Evolutionary conservation across 2,113 vertebrate genomes (phyloP), one percentile per base, ranked within the genome.

Genomic region (Mesembrinibis cayennensis): DNA sequence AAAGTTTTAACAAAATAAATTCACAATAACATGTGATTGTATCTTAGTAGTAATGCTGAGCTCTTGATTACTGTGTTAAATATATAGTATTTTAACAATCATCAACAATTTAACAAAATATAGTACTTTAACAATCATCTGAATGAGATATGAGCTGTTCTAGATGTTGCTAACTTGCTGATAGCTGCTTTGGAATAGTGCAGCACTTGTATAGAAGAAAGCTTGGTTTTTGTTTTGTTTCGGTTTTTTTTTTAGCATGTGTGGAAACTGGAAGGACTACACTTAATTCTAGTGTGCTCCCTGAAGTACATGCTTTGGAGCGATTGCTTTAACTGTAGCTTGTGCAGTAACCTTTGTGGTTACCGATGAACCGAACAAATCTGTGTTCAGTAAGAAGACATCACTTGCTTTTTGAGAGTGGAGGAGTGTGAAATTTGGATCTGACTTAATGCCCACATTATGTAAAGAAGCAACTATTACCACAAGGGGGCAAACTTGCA

Each of bases 401-500:
- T 27, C 38, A 45, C 34, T n/a, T 76, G 52, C 15, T 62, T 92
- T 85, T 38, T 58, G 40, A 16, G 56, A 30, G 27, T 10, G 42
- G 36, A 45, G 44, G 17, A 22, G 11, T 59, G 67, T 78, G 77
- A 81, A 50, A 69, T 71, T 29, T 2, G 6, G 11, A 1, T 53
- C 7, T 77, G 34, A 62, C 17, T 72, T 45, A 25, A 3, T 62
- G 32, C 13, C n/a, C 6, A 1, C 14, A 1, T 61, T 72, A 25
- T 21, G 30, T 61, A 23, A 56, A 76, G 52, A 22, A 72, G 38
- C 20, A 53, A 4, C 34, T 84, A 0, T 23, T 88, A 11, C 93
- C 93, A 81, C 97, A 45, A 32, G 93, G 86, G 87, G 96, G 95
- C 92, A 92, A 86, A 78, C 78, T 40, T 77, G 66, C 27, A 58